These are phyloP conservation scores for Cheilinus undulatus DNA, from an alignment of 2,113 vertebrate species.

Conservation along the genomic window DNA sequence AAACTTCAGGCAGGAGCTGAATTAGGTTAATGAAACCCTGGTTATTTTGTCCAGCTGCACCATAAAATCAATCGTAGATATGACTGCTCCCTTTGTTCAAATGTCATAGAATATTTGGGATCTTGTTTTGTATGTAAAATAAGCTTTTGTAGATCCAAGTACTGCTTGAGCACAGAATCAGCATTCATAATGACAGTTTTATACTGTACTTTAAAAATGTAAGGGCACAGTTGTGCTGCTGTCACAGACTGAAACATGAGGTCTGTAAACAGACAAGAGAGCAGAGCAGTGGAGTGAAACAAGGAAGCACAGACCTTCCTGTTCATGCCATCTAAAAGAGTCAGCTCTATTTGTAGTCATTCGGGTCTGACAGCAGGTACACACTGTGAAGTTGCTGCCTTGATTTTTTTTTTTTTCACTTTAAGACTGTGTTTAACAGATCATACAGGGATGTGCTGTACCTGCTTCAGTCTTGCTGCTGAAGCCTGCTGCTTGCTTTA, in stretches of 20 bases:
- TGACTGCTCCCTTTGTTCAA: neutral
- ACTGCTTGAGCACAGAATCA: neutral
- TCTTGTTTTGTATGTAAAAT: conserved; percentile 16
- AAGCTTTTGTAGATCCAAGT: conserved; percentile 6
- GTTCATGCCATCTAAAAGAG: neutral
- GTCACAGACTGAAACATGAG: neutral
- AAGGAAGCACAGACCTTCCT: conserved; percentile 1
- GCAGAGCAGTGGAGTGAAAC: neutral
- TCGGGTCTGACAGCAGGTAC: too few relatives aligned
- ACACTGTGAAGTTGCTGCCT: too few relatives aligned
- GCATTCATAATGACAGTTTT: neutral
- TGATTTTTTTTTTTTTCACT: neutral
- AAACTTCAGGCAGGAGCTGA: too few relatives aligned
- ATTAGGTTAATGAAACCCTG: too few relatives aligned
- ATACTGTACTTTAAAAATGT: neutral
- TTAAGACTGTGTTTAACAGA: neutral
- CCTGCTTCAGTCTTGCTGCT: conserved; percentile 94
- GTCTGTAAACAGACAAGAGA: conserved; percentile 2
- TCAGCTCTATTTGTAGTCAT: neutral
- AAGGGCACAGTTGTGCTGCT: neutral
- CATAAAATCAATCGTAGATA: too few relatives aligned
- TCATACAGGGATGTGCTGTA: conserved; percentile 35
- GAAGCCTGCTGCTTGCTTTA: conserved; percentile 96
- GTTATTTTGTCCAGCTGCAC: too few relatives aligned
- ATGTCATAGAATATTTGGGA: neutral